Percentiles rank a stretch among this genome's conserved stretches.
Evolutionary conservation across 2,797 vertebrate species (phyloP).

Genomic region (Typhlichthys eigenmanni): DNA sequence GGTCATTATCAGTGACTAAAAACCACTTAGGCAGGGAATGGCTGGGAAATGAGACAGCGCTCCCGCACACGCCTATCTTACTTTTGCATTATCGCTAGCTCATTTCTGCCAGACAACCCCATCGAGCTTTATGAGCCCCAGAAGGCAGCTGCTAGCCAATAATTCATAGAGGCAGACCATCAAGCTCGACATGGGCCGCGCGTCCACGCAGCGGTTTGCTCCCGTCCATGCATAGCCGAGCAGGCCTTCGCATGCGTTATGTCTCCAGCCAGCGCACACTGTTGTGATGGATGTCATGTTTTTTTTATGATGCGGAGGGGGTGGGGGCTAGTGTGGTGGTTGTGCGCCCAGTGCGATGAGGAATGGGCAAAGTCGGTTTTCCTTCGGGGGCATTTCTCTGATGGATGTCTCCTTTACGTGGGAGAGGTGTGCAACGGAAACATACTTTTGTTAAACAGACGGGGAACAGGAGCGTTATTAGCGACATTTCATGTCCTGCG

Average conservation of each 20-base stretch:
- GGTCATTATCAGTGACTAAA: slow-evolving; percentile 31
- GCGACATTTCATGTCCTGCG: background rate
- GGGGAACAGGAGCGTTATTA: too few relatives aligned
- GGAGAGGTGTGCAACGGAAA: slow-evolving; percentile 8
- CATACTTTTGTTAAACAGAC: too few relatives aligned
- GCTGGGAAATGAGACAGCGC: slow-evolving; percentile 22
- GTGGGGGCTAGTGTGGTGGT: slow-evolving; percentile 10
- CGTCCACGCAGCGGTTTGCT: slow-evolving; percentile 43
- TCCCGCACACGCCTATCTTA: slow-evolving; percentile 14
- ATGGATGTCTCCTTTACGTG: slow-evolving; percentile 10
- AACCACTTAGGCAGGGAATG: slow-evolving; percentile 19
- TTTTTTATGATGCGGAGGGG: slow-evolving; percentile 6
- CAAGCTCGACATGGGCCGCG: slow-evolving; percentile 7
- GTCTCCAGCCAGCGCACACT: slow-evolving; percentile 25
- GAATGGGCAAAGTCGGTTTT: slow-evolving; percentile 13
- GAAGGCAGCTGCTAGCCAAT: slow-evolving; percentile 30
- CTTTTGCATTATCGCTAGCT: slow-evolving; percentile 41
- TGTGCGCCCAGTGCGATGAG: slow-evolving; percentile 11
- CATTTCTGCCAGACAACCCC: slow-evolving; percentile 59
- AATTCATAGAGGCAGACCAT: slow-evolving; percentile 50
- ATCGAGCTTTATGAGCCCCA: slow-evolving; percentile 58
- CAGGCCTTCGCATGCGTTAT: slow-evolving; percentile 30
- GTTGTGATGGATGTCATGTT: slow-evolving; percentile 32
- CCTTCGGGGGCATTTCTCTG: background rate
- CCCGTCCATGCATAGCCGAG: slow-evolving; percentile 62